Evolutionary conservation across 30 jellyfish, hydroid and myxozoan genomes (phyloP), one percentile per base, ranked within the genome.

Genomic region (Pelagia noctiluca): DNA sequence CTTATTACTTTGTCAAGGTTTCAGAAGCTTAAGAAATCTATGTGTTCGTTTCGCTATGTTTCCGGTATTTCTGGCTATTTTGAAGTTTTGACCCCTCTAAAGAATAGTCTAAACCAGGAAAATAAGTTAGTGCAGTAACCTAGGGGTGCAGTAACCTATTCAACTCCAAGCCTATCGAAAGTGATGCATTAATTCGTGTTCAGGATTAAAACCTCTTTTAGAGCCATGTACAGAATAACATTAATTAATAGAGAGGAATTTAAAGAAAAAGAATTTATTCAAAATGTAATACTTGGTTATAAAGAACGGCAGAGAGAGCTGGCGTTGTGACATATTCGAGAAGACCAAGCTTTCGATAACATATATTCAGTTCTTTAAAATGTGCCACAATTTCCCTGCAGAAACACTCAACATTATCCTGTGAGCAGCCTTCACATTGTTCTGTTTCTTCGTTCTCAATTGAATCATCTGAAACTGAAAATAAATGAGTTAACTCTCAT

Each of bases 261-360:
- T 8, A 47, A 70, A 71, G 49, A 68, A 4, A 18, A 12, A 0
- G 37, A 16, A 35, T 23, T 10, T 29, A 3, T 33, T 2, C 24
- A 25, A 21, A 22, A 32, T n/a, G 21, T 31, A 78, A 0, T 31
- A 92, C 98, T 88, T 93, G 93, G 21, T 69, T 62, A 53, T 88
- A 82, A 18, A 88, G 76, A 25, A 93, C 97, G 62, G 91, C 61
- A 16, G 93, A 80, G 28, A 93, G 50, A 0, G 97, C 92, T 1
- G 96, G 96, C 38, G 74, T 48, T 2, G 97, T 86, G 16, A 88
- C 63, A 63, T 29, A 75, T 35, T 93, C 90, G 29, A 82, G 19
- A 31, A 93, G 69, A 23, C 88, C 91, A 47, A 93, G 87, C 47
- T 89, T 76, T 10, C 75, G 57, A 7, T 87, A 48, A 63, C 65